Evolutionary conservation across 2,888 invertebrate genomes (phyloP), one percentile per base, ranked within the genome.

Genomic region (Nemurella pictetii): DNA sequence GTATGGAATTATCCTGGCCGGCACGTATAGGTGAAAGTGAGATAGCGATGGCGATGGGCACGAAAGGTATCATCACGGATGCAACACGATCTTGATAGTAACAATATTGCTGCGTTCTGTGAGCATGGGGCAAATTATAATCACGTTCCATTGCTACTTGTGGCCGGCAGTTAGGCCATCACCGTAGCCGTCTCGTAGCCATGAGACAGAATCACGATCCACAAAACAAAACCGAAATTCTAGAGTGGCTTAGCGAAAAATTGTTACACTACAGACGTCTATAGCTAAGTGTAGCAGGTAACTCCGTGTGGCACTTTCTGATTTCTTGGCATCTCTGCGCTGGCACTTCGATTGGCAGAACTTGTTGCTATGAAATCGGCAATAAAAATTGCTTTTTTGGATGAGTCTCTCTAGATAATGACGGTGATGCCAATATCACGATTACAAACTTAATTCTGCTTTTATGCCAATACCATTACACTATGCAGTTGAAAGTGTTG

Each of bases 81-180:
- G 55, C 80, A 26, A 81, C 80, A 81, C 80, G 80, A 36, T 81
- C 80, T 12, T 75, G 75, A 75, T 75, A 28, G 75, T 81, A 81
- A 81, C 80, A 81, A 81, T 81, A 81, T 35, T 81, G 35, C 35
- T 36, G 25, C 35, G 35, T 35, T n/a, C 35, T n/a, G 7, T 3
- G 80, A 30, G 80, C 32, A 29, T 30, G 30, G 29, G 20, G 29
- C 29, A 81, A 81, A 81, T 81, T 36, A 81, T 30, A 30, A 36
- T 81, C 80, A 81, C 36, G 80, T 32, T 81, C 9, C 26, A 81
- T 81, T 81, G 80, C 80, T 81, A 81, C 80, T 81, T 81, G 80
- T 81, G 80, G 80, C 25, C 75, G 26, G 75, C 26, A 9, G 55
- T 55, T 55, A 7, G 55, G 55, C 20, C 55, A 55, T 55, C 20